Conservation (phyloP, 2,888 invertebrate species). For the Gerris lacustris region DNA sequence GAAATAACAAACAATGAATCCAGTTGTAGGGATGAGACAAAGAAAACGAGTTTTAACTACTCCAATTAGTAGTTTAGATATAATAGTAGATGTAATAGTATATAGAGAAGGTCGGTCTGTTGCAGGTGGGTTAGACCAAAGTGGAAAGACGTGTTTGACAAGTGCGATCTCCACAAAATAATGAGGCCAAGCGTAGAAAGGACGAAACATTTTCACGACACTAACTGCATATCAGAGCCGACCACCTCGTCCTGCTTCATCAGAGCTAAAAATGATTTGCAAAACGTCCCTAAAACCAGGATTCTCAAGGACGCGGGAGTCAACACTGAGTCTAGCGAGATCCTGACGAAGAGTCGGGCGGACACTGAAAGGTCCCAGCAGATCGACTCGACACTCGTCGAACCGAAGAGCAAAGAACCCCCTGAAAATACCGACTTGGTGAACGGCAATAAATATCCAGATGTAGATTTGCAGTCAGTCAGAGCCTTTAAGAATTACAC, state of each 20-base stretch:
- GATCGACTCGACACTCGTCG: neutral
- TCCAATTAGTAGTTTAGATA: too few relatives aligned
- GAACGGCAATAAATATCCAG: neutral
- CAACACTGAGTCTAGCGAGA: neutral
- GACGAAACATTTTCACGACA: neutral
- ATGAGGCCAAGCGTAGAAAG: neutral
- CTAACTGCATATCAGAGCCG: neutral
- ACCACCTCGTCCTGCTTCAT: neutral
- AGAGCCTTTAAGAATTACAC: neutral
- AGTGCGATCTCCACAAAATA: neutral
- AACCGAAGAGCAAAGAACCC: neutral
- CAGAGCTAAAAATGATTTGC: neutral
- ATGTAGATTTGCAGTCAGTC: too few relatives aligned
- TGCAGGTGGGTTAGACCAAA: neutral
- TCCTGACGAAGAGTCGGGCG: neutral
- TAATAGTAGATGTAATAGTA: too few relatives aligned
- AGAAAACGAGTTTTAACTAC: too few relatives aligned
- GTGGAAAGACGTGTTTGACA: neutral
- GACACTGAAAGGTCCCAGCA: neutral
- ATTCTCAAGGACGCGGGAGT: neutral
- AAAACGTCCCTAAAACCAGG: neutral
- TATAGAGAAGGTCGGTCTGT: neutral
- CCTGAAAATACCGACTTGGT: neutral
- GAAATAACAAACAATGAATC: too few relatives aligned
- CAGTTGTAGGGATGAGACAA: too few relatives aligned